Evolutionary conservation across 2,113 vertebrate species (phyloP), one percentile per base, ranked within the genome.

Genomic region (Sinocyclocheilus maitianheensis): DNA sequence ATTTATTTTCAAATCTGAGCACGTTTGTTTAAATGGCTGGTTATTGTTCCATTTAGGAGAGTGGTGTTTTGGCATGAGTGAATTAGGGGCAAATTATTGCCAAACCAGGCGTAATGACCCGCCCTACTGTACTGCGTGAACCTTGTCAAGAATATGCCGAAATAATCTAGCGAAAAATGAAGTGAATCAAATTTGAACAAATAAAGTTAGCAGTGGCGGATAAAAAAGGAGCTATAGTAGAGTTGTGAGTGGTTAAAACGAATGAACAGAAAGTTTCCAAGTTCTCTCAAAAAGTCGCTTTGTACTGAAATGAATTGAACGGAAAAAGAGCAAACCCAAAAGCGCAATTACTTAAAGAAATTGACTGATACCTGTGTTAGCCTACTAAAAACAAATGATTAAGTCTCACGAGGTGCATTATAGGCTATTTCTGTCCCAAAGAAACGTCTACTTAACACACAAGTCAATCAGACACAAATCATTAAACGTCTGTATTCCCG

Each of bases 41-140:
- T 46, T 20, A 10, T 34, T 22, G 26, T n/a, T 65, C 7, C 62
- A 26, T 46, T 67, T 30, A 20, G n/a, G 7, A 81, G 26, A 67
- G 30, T 43, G 12, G 24, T 60, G 69, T 48, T 81, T 51, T 77
- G 62, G 81, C 72, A 88, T 82, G 85, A 86, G 76, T 82, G 91
- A 94, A 94, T 93, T 91, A 86, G 88, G 89, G 90, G 81, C 92
- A 93, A 84, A 62, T 91, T 69, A 86, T 91, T 92, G 90, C 20
- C 37, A 87, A 88, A 86, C 88, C 88, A 90, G 88, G 91, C 90
- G 89, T 82, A 18, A 86, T 48, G 37, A 80, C 26, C 67, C 69
- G 77, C 58, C 22, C 55, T n/a, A n/a, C 77, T 62, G 20, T 62
- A 62, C 58, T 62, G 58, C n/a, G 58, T 60, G 58, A 60, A 22